Evolutionary conservation across 2,113 vertebrate genomes (phyloP).

Genomic region (Mobula hypostoma): DNA sequence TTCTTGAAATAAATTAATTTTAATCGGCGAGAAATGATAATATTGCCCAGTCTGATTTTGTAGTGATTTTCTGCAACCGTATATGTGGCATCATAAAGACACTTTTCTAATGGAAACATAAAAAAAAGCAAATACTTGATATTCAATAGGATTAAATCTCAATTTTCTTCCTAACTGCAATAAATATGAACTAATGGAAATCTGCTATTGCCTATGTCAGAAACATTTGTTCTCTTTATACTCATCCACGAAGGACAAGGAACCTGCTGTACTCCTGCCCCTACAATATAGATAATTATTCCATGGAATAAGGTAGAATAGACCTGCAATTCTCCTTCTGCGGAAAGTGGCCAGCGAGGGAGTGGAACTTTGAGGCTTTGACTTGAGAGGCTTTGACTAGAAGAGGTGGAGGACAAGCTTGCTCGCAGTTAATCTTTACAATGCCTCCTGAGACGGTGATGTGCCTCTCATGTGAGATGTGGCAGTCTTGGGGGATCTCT

Average conservation of each 20-base stretch:
- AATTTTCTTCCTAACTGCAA: not conserved
- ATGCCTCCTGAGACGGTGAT: too few species aligned
- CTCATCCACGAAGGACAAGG: not conserved
- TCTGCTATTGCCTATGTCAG: too few species aligned
- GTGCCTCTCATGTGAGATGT: too few species aligned
- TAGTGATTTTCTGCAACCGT: not conserved
- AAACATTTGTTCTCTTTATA: not conserved
- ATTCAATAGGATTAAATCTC: not conserved
- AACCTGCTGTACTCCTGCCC: not conserved
- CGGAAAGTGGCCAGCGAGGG: too few species aligned
- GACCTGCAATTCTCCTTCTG: not conserved
- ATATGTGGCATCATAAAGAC: not conserved
- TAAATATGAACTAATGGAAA: not conserved
- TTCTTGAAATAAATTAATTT: not conserved
- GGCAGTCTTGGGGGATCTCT: too few species aligned
- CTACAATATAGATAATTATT: not conserved
- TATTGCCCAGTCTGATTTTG: not conserved
- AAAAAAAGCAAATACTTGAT: not conserved
- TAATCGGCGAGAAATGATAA: not conserved
- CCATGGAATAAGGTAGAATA: not conserved
- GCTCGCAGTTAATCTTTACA: too few species aligned
- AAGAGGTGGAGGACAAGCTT: too few species aligned
- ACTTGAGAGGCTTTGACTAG: too few species aligned
- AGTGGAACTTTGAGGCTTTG: too few species aligned
- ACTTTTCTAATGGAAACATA: not conserved